These are phyloP conservation scores for Eupsilia transversa DNA, from an alignment of 2,888 invertebrate genomes.

Conservation along the genomic window DNA sequence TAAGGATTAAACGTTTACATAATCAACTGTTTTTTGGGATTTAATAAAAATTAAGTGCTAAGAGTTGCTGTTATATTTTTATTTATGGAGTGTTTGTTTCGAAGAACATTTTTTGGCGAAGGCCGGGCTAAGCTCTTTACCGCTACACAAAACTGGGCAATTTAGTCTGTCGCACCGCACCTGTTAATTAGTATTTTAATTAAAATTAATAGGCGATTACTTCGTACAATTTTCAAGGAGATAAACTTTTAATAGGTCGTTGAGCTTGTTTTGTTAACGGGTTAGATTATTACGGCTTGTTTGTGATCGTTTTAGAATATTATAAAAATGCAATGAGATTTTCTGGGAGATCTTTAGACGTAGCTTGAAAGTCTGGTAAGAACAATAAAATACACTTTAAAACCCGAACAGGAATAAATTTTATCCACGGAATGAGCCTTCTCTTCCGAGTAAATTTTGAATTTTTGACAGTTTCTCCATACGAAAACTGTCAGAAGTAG, in stretches of 20 bases:
- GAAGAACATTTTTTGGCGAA: slow-evolving; percentile 81
- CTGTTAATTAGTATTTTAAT: slow-evolving; percentile 87
- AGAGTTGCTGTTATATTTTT: slow-evolving; percentile 77
- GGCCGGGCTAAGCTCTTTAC: slow-evolving; percentile 81
- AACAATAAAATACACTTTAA: background rate
- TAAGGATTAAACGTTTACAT: slow-evolving; percentile 78
- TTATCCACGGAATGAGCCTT: too few species aligned
- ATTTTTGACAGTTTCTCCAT: too few species aligned
- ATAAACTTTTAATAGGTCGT: slow-evolving; percentile 72
- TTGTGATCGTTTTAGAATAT: slow-evolving; percentile 37
- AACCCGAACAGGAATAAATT: too few species aligned
- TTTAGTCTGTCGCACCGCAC: slow-evolving; percentile 81
- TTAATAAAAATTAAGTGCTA: slow-evolving; percentile 76
- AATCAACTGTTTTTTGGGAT: slow-evolving; percentile 79
- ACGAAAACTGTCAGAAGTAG: too few species aligned
- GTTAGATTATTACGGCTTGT: slow-evolving; percentile 48
- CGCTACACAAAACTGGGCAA: slow-evolving; percentile 78
- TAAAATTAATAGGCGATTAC: slow-evolving; percentile 88
- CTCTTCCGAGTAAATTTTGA: too few species aligned
- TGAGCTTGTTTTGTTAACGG: slow-evolving; percentile 62
- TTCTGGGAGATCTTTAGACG: background rate
- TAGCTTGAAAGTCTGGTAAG: background rate
- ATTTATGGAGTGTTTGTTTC: slow-evolving; percentile 83
- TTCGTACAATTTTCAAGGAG: slow-evolving; percentile 77
- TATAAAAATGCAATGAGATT: background rate